These are phyloP conservation scores for Pharmacophagus antenor DNA, from an alignment of 2,888 invertebrate species.

Conservation along the genomic window DNA sequence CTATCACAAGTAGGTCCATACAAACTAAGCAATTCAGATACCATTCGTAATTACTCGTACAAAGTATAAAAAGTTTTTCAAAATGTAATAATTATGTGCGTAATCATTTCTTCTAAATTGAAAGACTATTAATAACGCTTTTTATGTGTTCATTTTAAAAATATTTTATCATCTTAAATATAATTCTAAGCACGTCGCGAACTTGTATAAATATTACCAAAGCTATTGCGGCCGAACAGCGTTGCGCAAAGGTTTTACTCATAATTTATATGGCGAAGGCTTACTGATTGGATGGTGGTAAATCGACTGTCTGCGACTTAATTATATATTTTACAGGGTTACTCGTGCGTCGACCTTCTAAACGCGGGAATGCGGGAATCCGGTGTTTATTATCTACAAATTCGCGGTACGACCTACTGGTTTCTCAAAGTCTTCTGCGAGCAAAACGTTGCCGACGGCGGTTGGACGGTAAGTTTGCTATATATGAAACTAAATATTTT, in stretches of 20 bases:
- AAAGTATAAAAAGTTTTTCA: too few species aligned
- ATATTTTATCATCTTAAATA: background rate
- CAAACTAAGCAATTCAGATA: too few species aligned
- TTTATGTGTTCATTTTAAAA: conserved; percentile 13
- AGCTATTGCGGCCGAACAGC: conserved; percentile 21
- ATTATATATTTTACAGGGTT: conserved; percentile 83
- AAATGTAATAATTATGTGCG: too few species aligned
- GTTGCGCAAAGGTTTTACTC: conserved; percentile 30
- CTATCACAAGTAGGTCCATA: too few species aligned
- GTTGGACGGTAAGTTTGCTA: conserved; percentile 91
- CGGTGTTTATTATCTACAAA: conserved; percentile 94
- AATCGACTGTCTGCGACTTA: conserved; percentile 34
- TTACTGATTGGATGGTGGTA: conserved; percentile 20
- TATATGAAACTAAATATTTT: background rate
- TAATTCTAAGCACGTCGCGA: conserved; percentile 14
- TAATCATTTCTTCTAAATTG: too few species aligned
- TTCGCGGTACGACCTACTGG: conserved; percentile 95
- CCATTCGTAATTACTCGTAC: too few species aligned
- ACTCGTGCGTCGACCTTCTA: conserved; percentile 91
- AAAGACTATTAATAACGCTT: too few species aligned
- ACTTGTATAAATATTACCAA: conserved; percentile 15
- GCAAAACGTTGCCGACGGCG: conserved; percentile 93
- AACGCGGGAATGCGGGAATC: conserved; percentile 93
- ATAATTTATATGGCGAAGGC: conserved; percentile 24
- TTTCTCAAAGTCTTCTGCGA: conserved; percentile 95